phyloP scores from a whole-genome alignment of 2,113 vertebrate species.

The Saguinus midas region DNA sequence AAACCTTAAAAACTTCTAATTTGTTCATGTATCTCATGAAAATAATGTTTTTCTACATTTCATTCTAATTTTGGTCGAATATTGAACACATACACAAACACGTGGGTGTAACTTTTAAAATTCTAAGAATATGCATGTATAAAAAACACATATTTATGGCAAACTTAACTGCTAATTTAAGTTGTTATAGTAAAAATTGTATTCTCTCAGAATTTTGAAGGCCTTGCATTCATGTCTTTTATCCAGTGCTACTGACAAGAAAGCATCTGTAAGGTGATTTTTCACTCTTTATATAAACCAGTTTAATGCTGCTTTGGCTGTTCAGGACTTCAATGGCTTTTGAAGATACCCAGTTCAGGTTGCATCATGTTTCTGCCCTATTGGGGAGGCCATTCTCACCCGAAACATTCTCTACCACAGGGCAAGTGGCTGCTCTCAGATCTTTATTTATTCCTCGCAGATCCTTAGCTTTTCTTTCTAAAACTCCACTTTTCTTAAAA shows the following conservation, averaged over 20 bases:
- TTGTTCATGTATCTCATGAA: neutral
- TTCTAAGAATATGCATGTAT: neutral
- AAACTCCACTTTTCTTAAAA: neutral
- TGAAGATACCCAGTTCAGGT: neutral
- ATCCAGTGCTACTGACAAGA: neutral
- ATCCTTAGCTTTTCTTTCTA: neutral
- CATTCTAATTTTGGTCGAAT: neutral
- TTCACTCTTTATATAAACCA: neutral
- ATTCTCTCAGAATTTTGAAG: neutral
- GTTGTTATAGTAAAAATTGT: neutral
- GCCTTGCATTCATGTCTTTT: neutral
- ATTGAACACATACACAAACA: neutral
- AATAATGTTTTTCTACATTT: neutral
- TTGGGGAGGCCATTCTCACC: fast-evolving
- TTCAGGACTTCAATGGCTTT: neutral
- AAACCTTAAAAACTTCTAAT: neutral
- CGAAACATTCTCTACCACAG: fast-evolving
- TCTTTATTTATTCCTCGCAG: neutral
- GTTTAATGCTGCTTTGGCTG: neutral
- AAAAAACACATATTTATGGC: neutral
- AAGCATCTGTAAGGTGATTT: neutral
- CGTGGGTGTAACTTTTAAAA: neutral
- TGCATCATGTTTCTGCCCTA: fast-evolving
- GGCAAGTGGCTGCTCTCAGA: fast-evolving
- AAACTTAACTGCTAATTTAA: neutral